Conservation (phyloP, 2,888 invertebrate genomes). For the Nephrotoma flavescens region DNA sequence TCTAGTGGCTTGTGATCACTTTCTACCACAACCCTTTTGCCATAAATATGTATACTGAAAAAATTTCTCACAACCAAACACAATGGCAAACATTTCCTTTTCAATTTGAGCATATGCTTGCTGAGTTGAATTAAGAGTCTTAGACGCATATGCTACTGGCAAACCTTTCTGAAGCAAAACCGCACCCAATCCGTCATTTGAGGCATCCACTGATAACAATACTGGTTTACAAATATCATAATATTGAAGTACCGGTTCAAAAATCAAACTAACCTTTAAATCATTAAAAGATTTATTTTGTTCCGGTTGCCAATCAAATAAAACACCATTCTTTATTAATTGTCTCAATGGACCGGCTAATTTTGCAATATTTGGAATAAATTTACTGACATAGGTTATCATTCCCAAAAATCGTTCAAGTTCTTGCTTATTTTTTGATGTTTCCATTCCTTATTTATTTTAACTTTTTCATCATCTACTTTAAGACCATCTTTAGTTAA, state of each 20-base stretch:
- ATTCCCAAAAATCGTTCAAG: background rate
- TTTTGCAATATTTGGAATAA: background rate
- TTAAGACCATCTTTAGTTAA: background rate
- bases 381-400: background rate
- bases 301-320: background rate
- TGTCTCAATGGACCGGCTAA: background rate
- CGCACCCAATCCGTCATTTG: background rate
- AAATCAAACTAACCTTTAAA: background rate
- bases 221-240: background rate
- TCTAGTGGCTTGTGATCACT: too few relatives aligned
- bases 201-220: background rate
- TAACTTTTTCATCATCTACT: background rate
- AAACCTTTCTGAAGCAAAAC: background rate
- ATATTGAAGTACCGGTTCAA: background rate
- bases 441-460: background rate
- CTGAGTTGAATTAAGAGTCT: background rate
- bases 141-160: background rate
- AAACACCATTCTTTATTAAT: background rate
- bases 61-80: background rate
- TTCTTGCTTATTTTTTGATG: background rate
- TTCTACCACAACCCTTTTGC: background rate
- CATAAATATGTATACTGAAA: background rate
- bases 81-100: background rate
- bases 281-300: background rate
- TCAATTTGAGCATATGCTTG: background rate